Percentiles rank a stretch among this genome's conserved stretches.
Evolutionary conservation across 1,140 invertebrate species (phyloP).

Genomic region (Caerostris extrusa): DNA sequence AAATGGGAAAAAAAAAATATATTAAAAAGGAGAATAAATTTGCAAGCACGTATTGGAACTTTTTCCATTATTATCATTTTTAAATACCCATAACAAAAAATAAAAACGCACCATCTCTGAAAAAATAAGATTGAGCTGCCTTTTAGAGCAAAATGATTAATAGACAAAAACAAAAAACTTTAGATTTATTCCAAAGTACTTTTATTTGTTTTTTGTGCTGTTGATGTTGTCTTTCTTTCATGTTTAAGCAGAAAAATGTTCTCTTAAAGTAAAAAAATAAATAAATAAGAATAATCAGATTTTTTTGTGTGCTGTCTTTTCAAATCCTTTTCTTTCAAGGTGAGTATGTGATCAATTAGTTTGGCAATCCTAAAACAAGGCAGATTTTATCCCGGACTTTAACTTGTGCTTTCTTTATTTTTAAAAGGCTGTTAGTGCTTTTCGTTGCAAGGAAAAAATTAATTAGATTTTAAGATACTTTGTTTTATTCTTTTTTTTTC

Average conservation of each 20-base stretch:
- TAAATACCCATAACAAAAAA: too few relatives aligned
- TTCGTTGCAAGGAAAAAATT: background rate
- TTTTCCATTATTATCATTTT: too few relatives aligned
- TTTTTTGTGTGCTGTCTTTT: background rate
- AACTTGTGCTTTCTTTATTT: background rate
- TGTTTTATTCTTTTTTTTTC: background rate
- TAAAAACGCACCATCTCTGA: too few relatives aligned
- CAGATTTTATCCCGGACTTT: background rate
- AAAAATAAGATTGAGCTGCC: background rate
- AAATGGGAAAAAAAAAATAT: too few relatives aligned
- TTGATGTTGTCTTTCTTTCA: too few relatives aligned
- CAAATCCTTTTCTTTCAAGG: background rate
- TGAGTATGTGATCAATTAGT: background rate
- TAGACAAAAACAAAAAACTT: background rate
- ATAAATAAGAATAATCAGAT: background rate
- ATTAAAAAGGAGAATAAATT: too few relatives aligned
- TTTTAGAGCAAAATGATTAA: background rate
- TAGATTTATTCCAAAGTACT: too few relatives aligned
- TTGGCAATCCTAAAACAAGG: constrained; percentile 16
- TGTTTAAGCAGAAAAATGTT: too few relatives aligned
- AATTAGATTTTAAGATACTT: constrained; percentile 7
- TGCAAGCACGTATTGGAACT: too few relatives aligned
- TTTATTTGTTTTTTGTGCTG: too few relatives aligned
- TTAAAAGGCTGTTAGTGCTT: background rate
- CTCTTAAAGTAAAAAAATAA: background rate